Evolutionary conservation across 2,797 vertebrate species (phyloP), one percentile per base, ranked within the genome.

Genomic region (Sibirionetta formosa): DNA sequence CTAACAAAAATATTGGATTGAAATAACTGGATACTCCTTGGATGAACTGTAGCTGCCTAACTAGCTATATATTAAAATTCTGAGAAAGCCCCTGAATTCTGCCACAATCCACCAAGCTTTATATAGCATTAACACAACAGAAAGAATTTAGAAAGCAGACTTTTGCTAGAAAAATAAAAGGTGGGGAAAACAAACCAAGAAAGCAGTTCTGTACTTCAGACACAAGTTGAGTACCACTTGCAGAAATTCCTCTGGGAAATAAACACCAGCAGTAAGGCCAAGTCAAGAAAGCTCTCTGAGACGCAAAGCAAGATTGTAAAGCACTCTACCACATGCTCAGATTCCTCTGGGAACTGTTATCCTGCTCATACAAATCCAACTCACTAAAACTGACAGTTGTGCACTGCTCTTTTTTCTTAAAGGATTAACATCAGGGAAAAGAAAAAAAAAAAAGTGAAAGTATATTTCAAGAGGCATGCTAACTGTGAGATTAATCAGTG

Each of bases 321-420:
- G 89, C 73, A 94, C 76, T 88, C 66, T 66, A 76, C 54, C 64
- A 75, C 94, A 95, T 58, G 54, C 94, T 90, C 79, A 65, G 7
- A 27, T 76, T 97, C 95, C 87, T 90, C 70, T 71, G 93, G 86
- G 96, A 95, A 79, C 94, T 76, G 88, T 97, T 97, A 95, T 83
- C 88, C 65, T 94, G 83, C 79, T 93, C 91, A 97, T 84, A 96
- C 81, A 96, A 97, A 96, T 97, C 82, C 94, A 96, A 31, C 87
- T 96, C 66, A 51, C 72, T 91, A 95, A 96, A 97, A 91, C 48
- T 94, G 94, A 90, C 96, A 95, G 93, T 92, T 95, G 68, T 92
- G 86, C 44, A 54, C 56, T 73, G 38, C 36, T 83, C 63, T 91
- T 86, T 86, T 80, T 96, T 91, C 90, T 94, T 91, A 64, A 94